Base-by-base conservation (phyloP, 1,140 invertebrate genomes). In the Meteorus sp. region DNA sequence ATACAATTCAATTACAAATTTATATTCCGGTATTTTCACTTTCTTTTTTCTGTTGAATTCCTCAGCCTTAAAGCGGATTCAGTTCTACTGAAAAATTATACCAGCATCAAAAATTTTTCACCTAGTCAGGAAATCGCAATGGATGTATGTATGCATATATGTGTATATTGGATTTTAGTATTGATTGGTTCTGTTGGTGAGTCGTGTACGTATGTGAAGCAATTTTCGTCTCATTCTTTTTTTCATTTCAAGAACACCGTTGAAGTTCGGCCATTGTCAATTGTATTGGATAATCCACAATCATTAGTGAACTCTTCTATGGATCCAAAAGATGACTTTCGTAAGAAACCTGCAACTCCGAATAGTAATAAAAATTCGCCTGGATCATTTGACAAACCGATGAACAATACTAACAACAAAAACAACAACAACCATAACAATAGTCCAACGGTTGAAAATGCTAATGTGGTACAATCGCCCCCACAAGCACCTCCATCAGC, bases 181-280 rank as follows among this genome's bases (percentile, higher is more conserved):
- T n/a, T n/a, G n/a, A n/a, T n/a, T n/a, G n/a, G n/a, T n/a, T n/a
- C n/a, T n/a, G n/a, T n/a, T n/a, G n/a, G n/a, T n/a, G n/a, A n/a
- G n/a, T n/a, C n/a, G n/a, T n/a, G n/a, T n/a, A n/a, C n/a, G 6
- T 37, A 53, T 13, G 37, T 50, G 23, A 47, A 43, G 13, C 44
- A 60, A 48, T 37, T 29, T 47, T 54, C 17, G 37, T 3, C 48
- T 29, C n/a, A 48, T 55, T 43, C 31, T 53, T 45, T 48, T 60
- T 33, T 33, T 48, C n/a, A 41, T 5, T 33, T 27, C 11, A 11
- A 58, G 35, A 54, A 44, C 1, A 39, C 44, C 6, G 22, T 58
- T 9, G 60, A 62, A 15, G 54, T 53, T 22, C 25, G 41, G 37
- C 60, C 60, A 39, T 47, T 58, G 7, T 31, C 55, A 17, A 43